These are phyloP conservation scores for Perca fluviatilis DNA, from an alignment of 2,113 vertebrate species.

Conservation along the genomic window DNA sequence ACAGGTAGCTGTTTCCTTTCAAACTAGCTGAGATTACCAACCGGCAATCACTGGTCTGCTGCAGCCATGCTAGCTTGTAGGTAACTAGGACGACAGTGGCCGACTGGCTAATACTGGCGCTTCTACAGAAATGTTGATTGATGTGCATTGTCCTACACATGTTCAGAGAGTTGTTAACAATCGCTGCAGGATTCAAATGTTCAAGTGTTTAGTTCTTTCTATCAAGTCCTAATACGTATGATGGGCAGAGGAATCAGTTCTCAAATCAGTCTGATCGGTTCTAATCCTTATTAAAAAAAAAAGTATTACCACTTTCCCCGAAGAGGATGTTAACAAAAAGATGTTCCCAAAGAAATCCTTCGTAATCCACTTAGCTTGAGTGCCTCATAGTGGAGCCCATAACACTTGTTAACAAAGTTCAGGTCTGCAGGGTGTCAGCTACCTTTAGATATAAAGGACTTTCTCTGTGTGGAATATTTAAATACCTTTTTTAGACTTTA, in stretches of 20 bases:
- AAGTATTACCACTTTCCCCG: background rate
- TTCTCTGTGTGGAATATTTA: background rate
- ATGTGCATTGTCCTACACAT: background rate
- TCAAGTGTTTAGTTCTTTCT: background rate
- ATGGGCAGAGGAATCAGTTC: background rate
- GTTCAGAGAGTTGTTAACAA: background rate
- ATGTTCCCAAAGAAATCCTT: background rate
- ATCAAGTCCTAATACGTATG: background rate
- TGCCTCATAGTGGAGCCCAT: background rate
- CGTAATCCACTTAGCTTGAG: conserved; percentile 1
- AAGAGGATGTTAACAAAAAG: background rate
- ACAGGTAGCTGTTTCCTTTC: too few species aligned
- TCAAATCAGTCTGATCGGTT: conserved; percentile 1
- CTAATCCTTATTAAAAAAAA: background rate
- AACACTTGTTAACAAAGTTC: background rate
- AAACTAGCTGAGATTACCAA: too few species aligned
- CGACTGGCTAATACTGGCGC: too few species aligned
- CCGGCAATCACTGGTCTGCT: too few species aligned
- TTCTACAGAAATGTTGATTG: too few species aligned
- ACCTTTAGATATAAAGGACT: background rate
- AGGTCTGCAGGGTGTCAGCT: background rate
- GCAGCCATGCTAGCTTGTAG: too few species aligned
- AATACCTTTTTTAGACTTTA: background rate
- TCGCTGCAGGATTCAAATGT: background rate
- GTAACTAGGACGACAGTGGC: too few species aligned